phyloP scores from a whole-genome alignment of 2,888 invertebrate genomes.

The Didymodactylos carnosus region DNA sequence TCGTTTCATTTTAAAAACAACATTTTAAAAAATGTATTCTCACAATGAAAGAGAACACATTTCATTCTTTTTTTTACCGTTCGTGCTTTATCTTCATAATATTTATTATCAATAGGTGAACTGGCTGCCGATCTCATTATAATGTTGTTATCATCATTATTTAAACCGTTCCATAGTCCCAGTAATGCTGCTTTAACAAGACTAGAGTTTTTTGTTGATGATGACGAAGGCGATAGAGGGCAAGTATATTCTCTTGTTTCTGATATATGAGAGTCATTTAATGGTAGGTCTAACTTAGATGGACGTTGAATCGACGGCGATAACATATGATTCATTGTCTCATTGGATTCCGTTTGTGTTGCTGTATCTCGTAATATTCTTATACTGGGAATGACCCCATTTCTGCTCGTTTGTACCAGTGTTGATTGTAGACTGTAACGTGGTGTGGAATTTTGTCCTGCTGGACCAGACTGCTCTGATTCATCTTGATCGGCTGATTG shows the following conservation, averaged over 20 bases:
- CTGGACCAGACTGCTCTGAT: no score
- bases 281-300: background rate
- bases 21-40: no score
- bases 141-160: background rate
- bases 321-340: background rate
- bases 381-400: background rate
- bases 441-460: no score
- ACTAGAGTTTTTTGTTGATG: background rate
- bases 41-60: no score
- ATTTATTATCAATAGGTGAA: background rate
- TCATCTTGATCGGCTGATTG: no score
- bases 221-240: background rate
- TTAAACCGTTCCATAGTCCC: no score
- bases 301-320: no score
- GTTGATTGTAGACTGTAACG: background rate
- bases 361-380: background rate
- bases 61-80: background rate
- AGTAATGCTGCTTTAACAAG: background rate
- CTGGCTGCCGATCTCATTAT: background rate
- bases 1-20: no score
- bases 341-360: background rate
- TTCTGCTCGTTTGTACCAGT: no score
- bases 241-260: background rate
- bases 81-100: background rate
- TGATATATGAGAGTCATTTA: background rate